These are phyloP conservation scores for Colossoma macropomum DNA, from an alignment of 2,113 vertebrate species.

Conservation along the genomic window DNA sequence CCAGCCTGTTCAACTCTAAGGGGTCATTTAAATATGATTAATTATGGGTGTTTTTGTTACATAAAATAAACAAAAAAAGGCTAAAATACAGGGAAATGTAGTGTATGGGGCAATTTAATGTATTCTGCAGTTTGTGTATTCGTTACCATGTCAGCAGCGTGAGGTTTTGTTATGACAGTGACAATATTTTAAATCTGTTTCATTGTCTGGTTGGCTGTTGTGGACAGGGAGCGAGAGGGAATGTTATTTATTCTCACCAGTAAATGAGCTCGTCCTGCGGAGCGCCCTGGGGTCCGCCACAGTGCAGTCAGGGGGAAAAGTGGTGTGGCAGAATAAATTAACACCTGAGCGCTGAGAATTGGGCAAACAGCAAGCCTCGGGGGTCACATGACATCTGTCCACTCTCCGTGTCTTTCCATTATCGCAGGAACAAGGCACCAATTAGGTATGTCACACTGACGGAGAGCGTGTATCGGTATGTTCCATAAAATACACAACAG, in stretches of 20 bases:
- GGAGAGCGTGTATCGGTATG: background rate
- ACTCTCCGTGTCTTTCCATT: constrained; percentile 58
- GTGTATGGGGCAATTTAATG: no score
- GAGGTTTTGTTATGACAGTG: background rate
- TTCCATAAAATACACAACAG: background rate
- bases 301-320: constrained; percentile 63
- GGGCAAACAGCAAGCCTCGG: constrained; percentile 51
- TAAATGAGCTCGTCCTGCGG: constrained; percentile 59
- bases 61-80: no score
- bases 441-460: constrained; percentile 28
- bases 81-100: no score
- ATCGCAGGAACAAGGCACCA: constrained; percentile 49
- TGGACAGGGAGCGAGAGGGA: background rate
- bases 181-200: background rate
- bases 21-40: no score
- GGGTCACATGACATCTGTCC: constrained; percentile 69
- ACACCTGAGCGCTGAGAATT: constrained; percentile 69
- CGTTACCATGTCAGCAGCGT: no score
- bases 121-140: background rate
- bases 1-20: no score
- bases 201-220: background rate
- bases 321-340: constrained; percentile 71
- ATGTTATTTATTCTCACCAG: constrained; percentile 60
- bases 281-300: constrained; percentile 52
- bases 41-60: no score